Conservation (phyloP, 2,797 vertebrate species). For the Anisognathus igniventris region DNA sequence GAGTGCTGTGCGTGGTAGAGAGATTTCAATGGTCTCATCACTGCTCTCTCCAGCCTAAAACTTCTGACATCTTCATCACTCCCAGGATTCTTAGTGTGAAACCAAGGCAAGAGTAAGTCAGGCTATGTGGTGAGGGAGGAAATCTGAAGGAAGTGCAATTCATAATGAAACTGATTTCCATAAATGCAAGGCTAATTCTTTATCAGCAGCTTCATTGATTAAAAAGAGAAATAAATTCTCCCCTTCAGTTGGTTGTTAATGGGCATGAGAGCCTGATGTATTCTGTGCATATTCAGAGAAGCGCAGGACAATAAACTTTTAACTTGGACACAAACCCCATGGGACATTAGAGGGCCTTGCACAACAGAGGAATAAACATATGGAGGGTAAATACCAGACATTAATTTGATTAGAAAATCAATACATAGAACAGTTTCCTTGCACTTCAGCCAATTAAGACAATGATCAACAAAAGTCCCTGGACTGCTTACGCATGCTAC, state of each 20-base stretch:
- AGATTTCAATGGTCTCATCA: fast-evolving
- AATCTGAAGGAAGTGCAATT: background rate
- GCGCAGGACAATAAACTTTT: background rate
- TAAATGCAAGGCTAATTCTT: background rate
- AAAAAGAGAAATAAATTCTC: background rate
- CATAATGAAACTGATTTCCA: background rate
- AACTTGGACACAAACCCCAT: background rate
- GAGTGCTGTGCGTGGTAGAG: background rate
- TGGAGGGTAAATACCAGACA: background rate
- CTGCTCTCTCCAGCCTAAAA: background rate
- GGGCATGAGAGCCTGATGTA: background rate
- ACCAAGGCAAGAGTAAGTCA: background rate
- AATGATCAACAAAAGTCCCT: background rate
- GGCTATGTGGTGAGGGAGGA: background rate
- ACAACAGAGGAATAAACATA: background rate
- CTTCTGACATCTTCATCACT: background rate
- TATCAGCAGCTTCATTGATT: background rate
- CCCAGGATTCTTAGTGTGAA: background rate
- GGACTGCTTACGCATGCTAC: background rate
- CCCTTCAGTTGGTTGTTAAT: background rate
- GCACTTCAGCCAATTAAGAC: constrained; percentile 32
- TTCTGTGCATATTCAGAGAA: background rate
- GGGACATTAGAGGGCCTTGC: background rate
- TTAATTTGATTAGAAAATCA: constrained; percentile 47
- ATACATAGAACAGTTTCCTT: constrained; percentile 14